Percentiles rank a stretch among this genome's conserved stretches.
Conservation (phyloP, 2,113 vertebrate species). For the Sminthopsis crassicaudata region DNA sequence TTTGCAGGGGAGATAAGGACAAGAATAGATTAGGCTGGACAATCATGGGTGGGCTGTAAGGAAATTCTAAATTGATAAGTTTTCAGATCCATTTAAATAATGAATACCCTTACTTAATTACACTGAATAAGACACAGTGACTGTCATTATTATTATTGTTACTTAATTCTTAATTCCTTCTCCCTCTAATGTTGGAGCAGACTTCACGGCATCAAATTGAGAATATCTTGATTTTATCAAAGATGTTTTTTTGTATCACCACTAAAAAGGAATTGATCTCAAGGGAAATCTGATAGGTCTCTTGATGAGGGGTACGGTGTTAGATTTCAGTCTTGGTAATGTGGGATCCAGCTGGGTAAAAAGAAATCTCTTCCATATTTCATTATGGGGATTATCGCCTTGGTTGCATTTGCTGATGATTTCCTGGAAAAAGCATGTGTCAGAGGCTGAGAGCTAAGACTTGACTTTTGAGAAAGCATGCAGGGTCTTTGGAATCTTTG, state of each 20-base stretch:
- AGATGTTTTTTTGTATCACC: conserved; percentile 20
- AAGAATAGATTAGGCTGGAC: neutral
- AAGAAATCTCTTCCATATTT: conserved; percentile 18
- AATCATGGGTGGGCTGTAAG: neutral
- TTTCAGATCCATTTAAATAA: neutral
- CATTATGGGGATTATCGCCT: conserved; percentile 12
- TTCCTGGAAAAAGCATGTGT: conserved; percentile 34
- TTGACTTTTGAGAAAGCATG: neutral
- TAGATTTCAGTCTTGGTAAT: conserved; percentile 41
- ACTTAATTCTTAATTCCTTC: neutral
- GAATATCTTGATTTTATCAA: conserved; percentile 43
- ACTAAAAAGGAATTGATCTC: neutral
- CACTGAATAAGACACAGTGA: neutral
- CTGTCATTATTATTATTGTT: neutral
- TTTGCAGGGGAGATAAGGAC: neutral
- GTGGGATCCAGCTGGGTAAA: conserved; percentile 24
- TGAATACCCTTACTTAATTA: neutral
- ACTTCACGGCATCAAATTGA: conserved; percentile 29
- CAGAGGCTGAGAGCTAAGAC: neutral
- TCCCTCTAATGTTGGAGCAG: neutral
- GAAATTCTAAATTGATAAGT: neutral
- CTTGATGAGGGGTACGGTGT: neutral
- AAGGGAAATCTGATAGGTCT: neutral
- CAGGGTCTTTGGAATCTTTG: neutral
- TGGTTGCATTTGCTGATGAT: conserved; percentile 16